Percentiles rank a stretch among this genome's conserved stretches.
Evolutionary conservation across 2,113 vertebrate genomes (phyloP).

Genomic region (Chaetorhynchus papuensis): DNA sequence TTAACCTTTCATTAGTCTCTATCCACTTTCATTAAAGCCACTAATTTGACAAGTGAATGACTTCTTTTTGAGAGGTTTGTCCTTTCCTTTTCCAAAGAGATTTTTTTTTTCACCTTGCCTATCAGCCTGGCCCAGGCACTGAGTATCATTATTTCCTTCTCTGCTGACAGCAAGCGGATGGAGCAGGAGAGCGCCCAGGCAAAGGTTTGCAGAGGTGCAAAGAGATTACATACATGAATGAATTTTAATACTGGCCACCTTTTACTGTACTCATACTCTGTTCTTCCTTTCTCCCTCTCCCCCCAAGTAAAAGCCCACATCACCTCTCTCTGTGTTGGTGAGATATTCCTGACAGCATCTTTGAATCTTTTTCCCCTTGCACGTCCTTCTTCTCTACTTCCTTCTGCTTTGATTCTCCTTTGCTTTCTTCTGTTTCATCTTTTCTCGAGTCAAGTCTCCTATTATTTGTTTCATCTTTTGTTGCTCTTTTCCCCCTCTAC

Average conservation of each 20-base stretch:
- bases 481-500: background rate
- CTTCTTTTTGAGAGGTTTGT: conserved; percentile 40
- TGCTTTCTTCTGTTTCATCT: conserved; percentile 11
- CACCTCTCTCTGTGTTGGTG: background rate
- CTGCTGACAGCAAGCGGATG: background rate
- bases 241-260: background rate
- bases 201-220: background rate
- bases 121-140: background rate
- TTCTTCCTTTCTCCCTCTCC: background rate
- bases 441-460: background rate
- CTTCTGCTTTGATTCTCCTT: background rate
- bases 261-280: background rate
- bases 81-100: background rate
- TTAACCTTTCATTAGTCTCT: conserved; percentile 62
- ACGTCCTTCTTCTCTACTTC: background rate
- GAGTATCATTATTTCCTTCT: background rate
- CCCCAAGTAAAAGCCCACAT: background rate
- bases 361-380: background rate
- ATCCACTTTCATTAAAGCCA: conserved; percentile 47
- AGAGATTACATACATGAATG: background rate
- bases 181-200: background rate
- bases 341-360: background rate
- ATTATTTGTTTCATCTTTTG: conserved; percentile 14
- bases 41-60: conserved; percentile 55
- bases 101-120: background rate